These are phyloP conservation scores for Thereva nobilitata DNA, from an alignment of 2,888 invertebrate species.

Conservation along the genomic window DNA sequence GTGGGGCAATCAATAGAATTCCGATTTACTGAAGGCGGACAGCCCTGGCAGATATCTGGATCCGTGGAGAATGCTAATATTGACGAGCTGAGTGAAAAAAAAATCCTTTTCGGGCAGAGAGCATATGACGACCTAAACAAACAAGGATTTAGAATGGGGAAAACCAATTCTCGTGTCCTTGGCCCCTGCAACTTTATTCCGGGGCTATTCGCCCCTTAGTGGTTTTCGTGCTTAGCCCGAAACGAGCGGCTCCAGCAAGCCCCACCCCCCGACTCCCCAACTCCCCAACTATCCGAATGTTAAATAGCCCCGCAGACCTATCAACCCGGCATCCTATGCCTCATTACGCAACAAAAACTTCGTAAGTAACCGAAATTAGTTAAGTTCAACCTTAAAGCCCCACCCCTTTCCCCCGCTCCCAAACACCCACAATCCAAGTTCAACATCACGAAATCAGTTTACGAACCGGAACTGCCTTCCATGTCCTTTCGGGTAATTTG, in stretches of 20 bases:
- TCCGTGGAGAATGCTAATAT: conserved; percentile 23
- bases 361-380: conserved; percentile 31
- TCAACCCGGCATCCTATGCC: conserved; percentile 12
- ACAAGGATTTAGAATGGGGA: conserved; percentile 26
- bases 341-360: conserved; percentile 33
- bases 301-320: conserved; percentile 2
- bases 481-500: conserved; percentile 32
- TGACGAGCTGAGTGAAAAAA: conserved; percentile 14
- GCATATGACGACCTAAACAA: conserved; percentile 32
- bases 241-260: conserved; percentile 4
- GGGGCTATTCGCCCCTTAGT: neutral
- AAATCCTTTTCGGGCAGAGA: conserved; percentile 18
- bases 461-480: conserved; percentile 30
- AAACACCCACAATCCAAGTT: neutral
- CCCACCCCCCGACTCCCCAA: neutral
- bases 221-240: neutral
- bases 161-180: conserved; percentile 21
- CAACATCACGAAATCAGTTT: conserved; percentile 35
- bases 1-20: neutral
- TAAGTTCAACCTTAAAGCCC: conserved; percentile 12
- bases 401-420: neutral
- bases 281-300: conserved; percentile 13
- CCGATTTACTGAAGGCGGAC: neutral
- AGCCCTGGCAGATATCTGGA: conserved; percentile 5
- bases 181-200: conserved; percentile 10